phyloP scores from a whole-genome alignment of 2,797 vertebrate genomes.

The Dendrocincla tyrannina region DNA sequence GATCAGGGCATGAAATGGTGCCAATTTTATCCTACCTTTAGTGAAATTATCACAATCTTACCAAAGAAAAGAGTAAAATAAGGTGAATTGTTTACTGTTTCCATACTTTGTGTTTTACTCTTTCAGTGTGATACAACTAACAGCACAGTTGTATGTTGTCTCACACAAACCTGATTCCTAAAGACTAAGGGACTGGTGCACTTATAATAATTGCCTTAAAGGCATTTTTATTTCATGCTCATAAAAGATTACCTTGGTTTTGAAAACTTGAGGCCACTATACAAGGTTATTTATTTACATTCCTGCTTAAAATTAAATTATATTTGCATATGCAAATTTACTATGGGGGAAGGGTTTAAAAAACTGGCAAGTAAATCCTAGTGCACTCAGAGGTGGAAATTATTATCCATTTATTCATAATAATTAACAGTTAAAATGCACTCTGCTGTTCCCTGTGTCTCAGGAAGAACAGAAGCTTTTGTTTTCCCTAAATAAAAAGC shows the following conservation, averaged over 20 bases:
- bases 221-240: slow-evolving; percentile 43
- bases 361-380: slow-evolving; percentile 27
- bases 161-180: not conserved
- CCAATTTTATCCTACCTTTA: not conserved
- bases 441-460: slow-evolving; percentile 35
- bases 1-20: not conserved
- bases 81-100: not conserved
- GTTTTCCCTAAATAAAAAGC: slow-evolving; percentile 81
- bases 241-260: slow-evolving; percentile 47
- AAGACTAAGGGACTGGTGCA: not conserved
- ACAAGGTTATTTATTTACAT: slow-evolving; percentile 48
- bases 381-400: slow-evolving; percentile 53
- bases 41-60: not conserved
- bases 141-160: not conserved
- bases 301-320: slow-evolving; percentile 57
- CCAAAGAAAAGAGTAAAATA: not conserved
- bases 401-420: slow-evolving; percentile 61
- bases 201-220: slow-evolving; percentile 13
- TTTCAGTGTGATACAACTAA: not conserved
- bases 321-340: slow-evolving; percentile 42
- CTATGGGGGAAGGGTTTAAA: slow-evolving; percentile 5
- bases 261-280: slow-evolving; percentile 34
- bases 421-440: slow-evolving; percentile 69
- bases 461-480: slow-evolving; percentile 67
- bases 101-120: not conserved